These are phyloP conservation scores for Eupithecia vulgata DNA, from an alignment of 2,888 invertebrate genomes.

Conservation along the genomic window DNA sequence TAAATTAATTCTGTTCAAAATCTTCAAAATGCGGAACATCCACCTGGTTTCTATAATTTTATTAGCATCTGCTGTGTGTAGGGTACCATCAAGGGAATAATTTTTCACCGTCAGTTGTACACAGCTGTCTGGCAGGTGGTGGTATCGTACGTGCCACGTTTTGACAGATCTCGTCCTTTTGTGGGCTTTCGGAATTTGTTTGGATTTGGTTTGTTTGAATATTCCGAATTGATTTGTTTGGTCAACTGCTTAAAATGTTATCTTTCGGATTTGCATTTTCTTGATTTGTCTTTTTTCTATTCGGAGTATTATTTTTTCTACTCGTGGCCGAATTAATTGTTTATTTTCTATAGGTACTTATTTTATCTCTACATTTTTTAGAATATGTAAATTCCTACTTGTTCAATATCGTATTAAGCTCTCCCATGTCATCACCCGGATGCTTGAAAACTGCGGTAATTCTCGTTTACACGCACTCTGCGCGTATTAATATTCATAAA, in stretches of 20 bases:
- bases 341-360: not conserved
- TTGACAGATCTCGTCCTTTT: slow-evolving; percentile 60
- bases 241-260: not conserved
- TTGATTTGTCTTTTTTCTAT: not conserved
- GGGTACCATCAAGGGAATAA: slow-evolving; percentile 63
- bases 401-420: slow-evolving; percentile 15
- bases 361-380: not conserved
- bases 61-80: slow-evolving; percentile 66
- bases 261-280: not conserved
- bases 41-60: slow-evolving; percentile 45
- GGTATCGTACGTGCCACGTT: slow-evolving; percentile 65
- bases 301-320: not conserved
- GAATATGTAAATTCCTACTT: not conserved
- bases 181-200: slow-evolving; percentile 37
- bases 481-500: slow-evolving; percentile 69
- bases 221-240: slow-evolving; percentile 17
- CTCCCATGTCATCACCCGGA: slow-evolving; percentile 36
- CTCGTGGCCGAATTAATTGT: not conserved
- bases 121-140: slow-evolving; percentile 79
- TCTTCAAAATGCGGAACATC: slow-evolving; percentile 20
- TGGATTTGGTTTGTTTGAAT: slow-evolving; percentile 24
- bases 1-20: not conserved
- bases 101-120: slow-evolving; percentile 70
- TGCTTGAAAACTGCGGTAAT: slow-evolving; percentile 53
- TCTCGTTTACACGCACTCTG: slow-evolving; percentile 55